phyloP scores from a whole-genome alignment of 2,797 vertebrate species.

The Fringilla coelebs region DNA sequence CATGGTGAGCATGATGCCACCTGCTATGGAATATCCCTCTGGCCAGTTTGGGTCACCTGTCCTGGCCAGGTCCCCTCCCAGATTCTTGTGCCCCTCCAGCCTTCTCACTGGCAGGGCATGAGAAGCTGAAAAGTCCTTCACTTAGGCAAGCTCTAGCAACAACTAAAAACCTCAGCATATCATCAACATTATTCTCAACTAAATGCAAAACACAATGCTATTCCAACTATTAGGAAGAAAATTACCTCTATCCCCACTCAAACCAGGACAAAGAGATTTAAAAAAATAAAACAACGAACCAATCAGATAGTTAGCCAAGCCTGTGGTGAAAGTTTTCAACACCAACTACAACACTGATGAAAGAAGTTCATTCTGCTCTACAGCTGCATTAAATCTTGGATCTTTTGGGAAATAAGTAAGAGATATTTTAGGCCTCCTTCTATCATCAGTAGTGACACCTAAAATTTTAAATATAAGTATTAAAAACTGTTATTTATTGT shows the following conservation, averaged over 20 bases:
- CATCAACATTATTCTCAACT: neutral
- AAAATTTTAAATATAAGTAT: neutral
- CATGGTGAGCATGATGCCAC: neutral
- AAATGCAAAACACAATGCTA: neutral
- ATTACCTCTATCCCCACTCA: neutral
- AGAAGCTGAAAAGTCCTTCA: neutral
- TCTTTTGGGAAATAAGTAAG: neutral
- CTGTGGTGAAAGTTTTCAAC: neutral
- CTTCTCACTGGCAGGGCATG: neutral
- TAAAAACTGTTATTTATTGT: neutral
- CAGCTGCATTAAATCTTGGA: neutral
- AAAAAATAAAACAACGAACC: neutral
- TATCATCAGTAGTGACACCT: neutral
- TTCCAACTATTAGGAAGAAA: neutral
- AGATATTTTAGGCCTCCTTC: neutral
- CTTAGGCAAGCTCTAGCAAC: neutral
- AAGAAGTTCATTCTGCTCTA: neutral
- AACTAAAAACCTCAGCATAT: neutral
- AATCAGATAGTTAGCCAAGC: neutral
- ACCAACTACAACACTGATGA: neutral
- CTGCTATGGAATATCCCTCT: neutral
- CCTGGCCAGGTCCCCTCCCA: neutral
- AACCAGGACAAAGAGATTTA: neutral
- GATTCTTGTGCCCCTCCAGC: neutral
- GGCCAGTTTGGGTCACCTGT: neutral